These are phyloP conservation scores for Pungitius pungitius DNA, from an alignment of 2,113 vertebrate species.

Conservation along the genomic window DNA sequence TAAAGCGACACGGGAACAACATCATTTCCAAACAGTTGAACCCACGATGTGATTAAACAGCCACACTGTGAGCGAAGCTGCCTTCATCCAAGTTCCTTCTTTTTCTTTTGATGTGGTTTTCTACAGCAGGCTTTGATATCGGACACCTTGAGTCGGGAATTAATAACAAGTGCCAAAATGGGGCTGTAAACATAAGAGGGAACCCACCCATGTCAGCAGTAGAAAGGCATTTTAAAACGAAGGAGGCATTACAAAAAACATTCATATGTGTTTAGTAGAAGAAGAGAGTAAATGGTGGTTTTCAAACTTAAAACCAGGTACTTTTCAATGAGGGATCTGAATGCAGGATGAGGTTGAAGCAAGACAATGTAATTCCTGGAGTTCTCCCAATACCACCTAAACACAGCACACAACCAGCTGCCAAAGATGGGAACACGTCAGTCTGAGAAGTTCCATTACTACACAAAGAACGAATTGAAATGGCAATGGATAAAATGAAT, in stretches of 20 bases:
- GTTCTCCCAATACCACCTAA: neutral
- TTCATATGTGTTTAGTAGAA: neutral
- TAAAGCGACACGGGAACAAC: slow-evolving; percentile 22
- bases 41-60: slow-evolving; percentile 59
- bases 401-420: neutral
- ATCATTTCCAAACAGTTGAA: slow-evolving; percentile 42
- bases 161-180: slow-evolving; percentile 50
- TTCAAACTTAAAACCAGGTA: neutral
- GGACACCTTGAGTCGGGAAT: slow-evolving; percentile 60
- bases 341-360: neutral
- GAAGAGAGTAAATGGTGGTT: neutral
- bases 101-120: slow-evolving; percentile 44
- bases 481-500: neutral
- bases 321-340: neutral
- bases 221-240: slow-evolving; percentile 18
- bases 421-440: neutral
- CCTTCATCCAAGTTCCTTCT: slow-evolving; percentile 44
- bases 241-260: neutral
- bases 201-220: slow-evolving; percentile 25
- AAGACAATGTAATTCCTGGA: slow-evolving; percentile 7
- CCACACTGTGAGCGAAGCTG: slow-evolving; percentile 30
- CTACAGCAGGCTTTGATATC: slow-evolving; percentile 16
- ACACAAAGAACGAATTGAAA: neutral
- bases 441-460: neutral
- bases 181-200: slow-evolving; percentile 28